Evolutionary conservation across 2,797 vertebrate genomes (phyloP), one percentile per base, ranked within the genome.

Genomic region (Halcyon badia): DNA sequence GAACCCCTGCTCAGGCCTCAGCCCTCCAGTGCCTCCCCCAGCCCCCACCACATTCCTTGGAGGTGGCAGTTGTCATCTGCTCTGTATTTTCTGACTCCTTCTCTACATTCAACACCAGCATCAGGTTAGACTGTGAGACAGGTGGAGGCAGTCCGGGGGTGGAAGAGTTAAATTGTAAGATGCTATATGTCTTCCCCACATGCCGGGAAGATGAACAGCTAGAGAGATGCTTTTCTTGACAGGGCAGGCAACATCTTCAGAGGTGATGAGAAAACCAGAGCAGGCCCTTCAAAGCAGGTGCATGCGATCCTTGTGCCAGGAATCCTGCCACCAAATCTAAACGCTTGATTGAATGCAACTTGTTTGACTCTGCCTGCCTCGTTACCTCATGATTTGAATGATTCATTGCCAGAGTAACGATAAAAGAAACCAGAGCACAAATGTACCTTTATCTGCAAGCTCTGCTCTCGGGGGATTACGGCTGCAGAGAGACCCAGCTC

Each of bases 181-280:
- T 39, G 37, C 10, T 33, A 4, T 18, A 2, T 1, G 1, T 5
- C 35, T 44, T 69, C 56, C 51, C 31, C 25, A 6, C 0, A 0
- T 56, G 33, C 49, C 18, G 30, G 68, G 68, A 24, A 39, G 72
- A 25, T 0, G 0, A 54, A 28, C 15, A 80, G 13, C 37, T 39
- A 0, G 3, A 56, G 14, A 49, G 31, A 2, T 42, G 18, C 0
- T 0, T 58, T 79, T 51, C 30, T 22, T 49, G 46, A 26, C 0
- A 1, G 13, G 33, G 16, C 49, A 42, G 52, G 24, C 37, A 28
- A 0, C 3, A 15, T 7, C 62, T 37, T 14, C 70, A 62, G 51
- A 4, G 1, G 17, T 1, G 17, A 18, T 2, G 37, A 20, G n/a
- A 46, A n/a, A 16, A 9, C 22, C 46, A 3, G 37, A 0, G 30